These are phyloP conservation scores for Orycteropus afer DNA, from an alignment of 2,113 vertebrate species.

Conservation along the genomic window DNA sequence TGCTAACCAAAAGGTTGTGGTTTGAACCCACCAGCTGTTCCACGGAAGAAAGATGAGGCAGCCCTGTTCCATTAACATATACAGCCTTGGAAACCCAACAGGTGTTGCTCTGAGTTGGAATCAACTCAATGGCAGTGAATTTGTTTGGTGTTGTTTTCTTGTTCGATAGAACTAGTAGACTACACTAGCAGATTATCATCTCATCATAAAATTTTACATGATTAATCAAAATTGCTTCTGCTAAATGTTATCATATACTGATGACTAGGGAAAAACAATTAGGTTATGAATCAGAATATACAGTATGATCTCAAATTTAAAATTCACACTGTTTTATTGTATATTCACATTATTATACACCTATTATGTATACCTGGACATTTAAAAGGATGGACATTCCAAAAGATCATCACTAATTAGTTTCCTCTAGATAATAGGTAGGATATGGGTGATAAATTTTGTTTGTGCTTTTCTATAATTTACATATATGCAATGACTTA, in stretches of 20 bases:
- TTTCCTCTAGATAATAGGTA: not conserved
- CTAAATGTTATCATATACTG: slow-evolving; percentile 16
- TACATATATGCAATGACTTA: not conserved
- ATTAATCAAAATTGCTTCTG: slow-evolving; percentile 36
- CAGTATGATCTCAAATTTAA: slow-evolving; percentile 46
- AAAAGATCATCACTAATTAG: slow-evolving; percentile 26
- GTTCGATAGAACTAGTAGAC: not conserved
- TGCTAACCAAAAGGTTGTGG: no score
- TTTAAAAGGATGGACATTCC: slow-evolving; percentile 33
- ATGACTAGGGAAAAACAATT: not conserved
- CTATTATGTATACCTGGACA: not conserved
- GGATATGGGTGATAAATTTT: not conserved
- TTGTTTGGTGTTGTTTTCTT: no score
- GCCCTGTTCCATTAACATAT: no score
- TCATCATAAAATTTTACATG: slow-evolving; percentile 24
- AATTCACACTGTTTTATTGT: no score
- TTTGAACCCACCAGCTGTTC: no score
- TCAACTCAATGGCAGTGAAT: no score
- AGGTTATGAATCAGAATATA: slow-evolving; percentile 39
- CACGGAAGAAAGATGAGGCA: no score
- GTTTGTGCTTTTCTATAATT: slow-evolving; percentile 42
- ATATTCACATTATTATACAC: not conserved
- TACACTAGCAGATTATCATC: slow-evolving; percentile 1
- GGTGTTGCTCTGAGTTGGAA: no score
- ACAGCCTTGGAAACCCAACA: no score